These are phyloP conservation scores for Mastacembelus armatus DNA, from an alignment of 2,797 vertebrate genomes.

Conservation along the genomic window DNA sequence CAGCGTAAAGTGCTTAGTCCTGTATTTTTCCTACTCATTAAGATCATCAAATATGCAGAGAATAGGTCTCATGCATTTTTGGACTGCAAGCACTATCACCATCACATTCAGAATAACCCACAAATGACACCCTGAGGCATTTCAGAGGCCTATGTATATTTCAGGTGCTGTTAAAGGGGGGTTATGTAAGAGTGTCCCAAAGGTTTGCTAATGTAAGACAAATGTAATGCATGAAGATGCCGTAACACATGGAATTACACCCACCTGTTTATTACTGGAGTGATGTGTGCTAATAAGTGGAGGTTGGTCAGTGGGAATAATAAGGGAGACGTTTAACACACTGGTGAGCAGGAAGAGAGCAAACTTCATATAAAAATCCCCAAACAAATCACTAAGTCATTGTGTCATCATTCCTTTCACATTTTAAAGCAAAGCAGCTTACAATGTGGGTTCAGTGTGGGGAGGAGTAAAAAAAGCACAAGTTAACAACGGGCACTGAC, in stretches of 20 bases:
- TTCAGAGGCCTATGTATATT: conserved; percentile 77
- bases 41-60: conserved; percentile 83
- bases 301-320: background rate
- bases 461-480: conserved; percentile 11
- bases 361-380: conserved; percentile 51
- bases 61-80: conserved; percentile 69
- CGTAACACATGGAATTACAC: conserved; percentile 43
- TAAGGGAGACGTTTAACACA: background rate
- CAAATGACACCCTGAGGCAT: conserved; percentile 40
- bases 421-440: conserved; percentile 41
- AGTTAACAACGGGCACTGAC: conserved; percentile 46
- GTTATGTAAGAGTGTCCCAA: conserved; percentile 36
- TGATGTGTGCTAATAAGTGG: background rate
- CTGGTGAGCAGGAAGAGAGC: conserved; percentile 30
- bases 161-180: conserved; percentile 73
- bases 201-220: conserved; percentile 38
- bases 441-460: conserved; percentile 8
- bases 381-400: conserved; percentile 58
- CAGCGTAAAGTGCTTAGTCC: conserved; percentile 81
- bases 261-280: conserved; percentile 11
- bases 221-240: conserved; percentile 52
- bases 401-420: conserved; percentile 55
- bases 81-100: conserved; percentile 61
- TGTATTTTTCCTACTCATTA: conserved; percentile 81
- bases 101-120: conserved; percentile 67